These are phyloP conservation scores for Spilarctia lutea DNA, from an alignment of 2,888 invertebrate genomes.

Conservation along the genomic window DNA sequence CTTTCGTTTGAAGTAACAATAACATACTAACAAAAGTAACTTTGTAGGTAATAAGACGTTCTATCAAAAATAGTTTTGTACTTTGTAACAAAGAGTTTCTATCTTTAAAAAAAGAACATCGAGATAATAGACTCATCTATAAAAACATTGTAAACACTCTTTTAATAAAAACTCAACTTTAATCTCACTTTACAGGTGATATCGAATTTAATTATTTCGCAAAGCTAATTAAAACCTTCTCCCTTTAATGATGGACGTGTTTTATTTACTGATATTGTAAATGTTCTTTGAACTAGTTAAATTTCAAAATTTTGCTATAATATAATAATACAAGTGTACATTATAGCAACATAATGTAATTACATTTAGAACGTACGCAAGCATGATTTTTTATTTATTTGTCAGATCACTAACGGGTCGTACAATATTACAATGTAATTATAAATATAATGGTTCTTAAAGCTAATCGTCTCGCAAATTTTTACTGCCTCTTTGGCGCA, in stretches of 20 bases:
- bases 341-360: background rate
- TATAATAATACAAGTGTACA: background rate
- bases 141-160: background rate
- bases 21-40: background rate
- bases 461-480: no score
- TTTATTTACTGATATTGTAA: background rate
- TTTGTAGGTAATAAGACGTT: background rate
- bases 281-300: conserved; percentile 23
- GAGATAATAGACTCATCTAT: background rate
- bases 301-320: background rate
- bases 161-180: conserved; percentile 1
- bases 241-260: conserved; percentile 34
- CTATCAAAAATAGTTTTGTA: background rate
- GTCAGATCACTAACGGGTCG: background rate
- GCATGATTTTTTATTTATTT: background rate
- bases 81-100: background rate
- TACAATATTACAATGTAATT: no score
- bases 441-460: no score
- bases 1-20: background rate
- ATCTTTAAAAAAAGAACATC: conserved; percentile 2
- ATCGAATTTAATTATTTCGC: conserved; percentile 41
- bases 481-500: no score
- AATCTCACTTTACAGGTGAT: background rate
- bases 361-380: background rate
- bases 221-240: conserved; percentile 40